Evolutionary conservation across 2,797 vertebrate species (phyloP).

Genomic region (Lagodon rhomboides): DNA sequence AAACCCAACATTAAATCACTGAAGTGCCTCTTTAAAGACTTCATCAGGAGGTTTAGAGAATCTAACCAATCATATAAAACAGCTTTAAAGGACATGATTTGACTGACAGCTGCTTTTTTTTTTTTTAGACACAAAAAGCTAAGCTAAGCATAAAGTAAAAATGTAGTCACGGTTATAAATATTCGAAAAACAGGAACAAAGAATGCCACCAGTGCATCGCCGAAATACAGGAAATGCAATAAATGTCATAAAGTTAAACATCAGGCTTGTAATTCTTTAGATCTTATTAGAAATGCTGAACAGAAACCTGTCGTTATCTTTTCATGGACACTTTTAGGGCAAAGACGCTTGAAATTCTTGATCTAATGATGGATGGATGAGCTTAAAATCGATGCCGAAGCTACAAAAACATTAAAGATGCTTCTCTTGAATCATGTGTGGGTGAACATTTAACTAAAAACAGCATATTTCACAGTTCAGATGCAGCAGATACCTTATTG

Average conservation of each 20-base stretch:
- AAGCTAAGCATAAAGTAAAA: no score
- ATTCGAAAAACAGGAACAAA: neutral
- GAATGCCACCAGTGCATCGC: neutral
- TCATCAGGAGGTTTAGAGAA: neutral
- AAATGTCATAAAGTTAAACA: neutral
- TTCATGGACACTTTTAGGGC: no score
- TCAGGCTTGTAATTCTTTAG: neutral
- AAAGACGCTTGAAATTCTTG: no score
- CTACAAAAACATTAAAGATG: neutral
- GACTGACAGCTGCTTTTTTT: neutral
- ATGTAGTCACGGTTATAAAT: neutral
- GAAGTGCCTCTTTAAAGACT: neutral
- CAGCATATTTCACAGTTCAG: neutral
- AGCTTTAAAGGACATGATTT: neutral
- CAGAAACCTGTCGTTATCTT: neutral
- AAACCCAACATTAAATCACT: neutral
- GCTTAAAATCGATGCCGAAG: no score
- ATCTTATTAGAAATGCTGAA: neutral
- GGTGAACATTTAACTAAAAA: neutral
- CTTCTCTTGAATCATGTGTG: neutral
- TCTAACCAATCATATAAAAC: no score
- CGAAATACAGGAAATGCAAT: neutral
- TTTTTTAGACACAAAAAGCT: neutral
- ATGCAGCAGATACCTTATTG: conserved; percentile 79
- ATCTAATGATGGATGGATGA: no score